phyloP scores from a whole-genome alignment of 2,888 invertebrate genomes.

The Drosophila diplacantha region DNA sequence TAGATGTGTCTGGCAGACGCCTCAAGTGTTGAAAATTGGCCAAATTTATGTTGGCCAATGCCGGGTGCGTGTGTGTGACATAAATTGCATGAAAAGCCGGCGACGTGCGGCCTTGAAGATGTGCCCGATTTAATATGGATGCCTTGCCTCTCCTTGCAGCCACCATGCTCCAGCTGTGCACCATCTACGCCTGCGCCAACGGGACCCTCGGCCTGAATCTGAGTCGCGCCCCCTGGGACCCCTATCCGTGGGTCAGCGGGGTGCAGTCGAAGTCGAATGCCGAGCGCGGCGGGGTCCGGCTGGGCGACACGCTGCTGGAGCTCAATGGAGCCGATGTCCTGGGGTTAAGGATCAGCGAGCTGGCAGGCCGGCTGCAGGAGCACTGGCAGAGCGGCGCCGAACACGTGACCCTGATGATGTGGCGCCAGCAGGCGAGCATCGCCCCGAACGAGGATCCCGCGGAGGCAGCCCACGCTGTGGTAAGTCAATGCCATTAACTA shows the following conservation, averaged over 20 bases:
- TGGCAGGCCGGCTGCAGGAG: constrained; percentile 72
- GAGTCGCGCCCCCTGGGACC: constrained; percentile 87
- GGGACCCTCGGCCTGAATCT: constrained; percentile 85
- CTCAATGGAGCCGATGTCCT: constrained; percentile 77
- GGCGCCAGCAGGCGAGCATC: constrained; percentile 70
- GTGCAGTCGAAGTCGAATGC: constrained; percentile 82
- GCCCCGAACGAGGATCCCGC: constrained; percentile 43
- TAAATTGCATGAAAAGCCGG: constrained; percentile 52
- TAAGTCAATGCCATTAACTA: constrained; percentile 30
- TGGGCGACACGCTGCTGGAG: constrained; percentile 85
- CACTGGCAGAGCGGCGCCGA: constrained; percentile 75
- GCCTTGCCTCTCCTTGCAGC: constrained; percentile 30
- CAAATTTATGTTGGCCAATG: constrained; percentile 50
- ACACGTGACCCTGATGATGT: constrained; percentile 73
- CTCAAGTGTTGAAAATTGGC: constrained; percentile 59
- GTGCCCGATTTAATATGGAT: constrained; percentile 8
- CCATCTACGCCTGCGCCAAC: constrained; percentile 77
- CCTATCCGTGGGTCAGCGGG: constrained; percentile 87
- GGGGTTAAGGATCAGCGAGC: constrained; percentile 75
- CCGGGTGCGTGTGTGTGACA: constrained; percentile 31
- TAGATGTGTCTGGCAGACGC: constrained; percentile 41
- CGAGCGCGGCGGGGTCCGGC: constrained; percentile 81
- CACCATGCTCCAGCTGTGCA: constrained; percentile 74
- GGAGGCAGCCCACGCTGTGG: constrained; percentile 59
- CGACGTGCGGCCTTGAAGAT: constrained; percentile 53